A percentile compares a stretch with the other conserved stretches of the same genome.
These are phyloP conservation scores for Megathymus violae DNA, from an alignment of 1,140 invertebrate species.

Conservation along the genomic window DNA sequence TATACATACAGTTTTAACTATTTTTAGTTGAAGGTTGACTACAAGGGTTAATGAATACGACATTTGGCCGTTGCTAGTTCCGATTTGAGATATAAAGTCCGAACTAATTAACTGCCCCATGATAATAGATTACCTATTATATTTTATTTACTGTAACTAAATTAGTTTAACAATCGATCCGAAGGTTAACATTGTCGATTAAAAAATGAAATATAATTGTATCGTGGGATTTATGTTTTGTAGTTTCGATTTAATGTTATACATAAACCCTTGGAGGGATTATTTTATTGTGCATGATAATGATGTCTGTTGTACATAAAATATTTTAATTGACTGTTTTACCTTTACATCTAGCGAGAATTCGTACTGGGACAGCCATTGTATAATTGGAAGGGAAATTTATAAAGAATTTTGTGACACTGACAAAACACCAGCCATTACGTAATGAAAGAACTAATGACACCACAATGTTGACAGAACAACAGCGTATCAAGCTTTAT, in stretches of 20 bases:
- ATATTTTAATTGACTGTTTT: constrained; percentile 36
- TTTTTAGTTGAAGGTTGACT: constrained; percentile 74
- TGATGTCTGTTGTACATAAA: too few species aligned
- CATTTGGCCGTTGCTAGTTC: constrained; percentile 49
- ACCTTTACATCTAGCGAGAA: constrained; percentile 76
- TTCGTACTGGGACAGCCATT: constrained; percentile 75
- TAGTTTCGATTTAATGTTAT: neutral
- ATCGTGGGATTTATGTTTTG: constrained; percentile 6
- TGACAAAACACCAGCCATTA: constrained; percentile 71
- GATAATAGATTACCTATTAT: constrained; percentile 1
- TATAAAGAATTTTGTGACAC: constrained; percentile 67
- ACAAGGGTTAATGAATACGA: constrained; percentile 55
- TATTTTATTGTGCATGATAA: too few species aligned
- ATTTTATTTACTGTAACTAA: constrained; percentile 12
- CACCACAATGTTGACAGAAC: too few species aligned
- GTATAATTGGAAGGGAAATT: constrained; percentile 59
- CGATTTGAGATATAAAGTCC: constrained; percentile 18
- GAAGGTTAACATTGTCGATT: constrained; percentile 44
- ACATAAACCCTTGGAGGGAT: neutral
- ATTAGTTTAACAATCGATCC: constrained; percentile 25
- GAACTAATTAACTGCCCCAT: neutral
- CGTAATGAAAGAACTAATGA: constrained; percentile 52
- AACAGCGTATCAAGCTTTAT: too few species aligned
- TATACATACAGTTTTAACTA: constrained; percentile 38
- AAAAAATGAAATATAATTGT: constrained; percentile 22